Conservation (phyloP, 2,113 vertebrate genomes). For the Alces alces region DNA sequence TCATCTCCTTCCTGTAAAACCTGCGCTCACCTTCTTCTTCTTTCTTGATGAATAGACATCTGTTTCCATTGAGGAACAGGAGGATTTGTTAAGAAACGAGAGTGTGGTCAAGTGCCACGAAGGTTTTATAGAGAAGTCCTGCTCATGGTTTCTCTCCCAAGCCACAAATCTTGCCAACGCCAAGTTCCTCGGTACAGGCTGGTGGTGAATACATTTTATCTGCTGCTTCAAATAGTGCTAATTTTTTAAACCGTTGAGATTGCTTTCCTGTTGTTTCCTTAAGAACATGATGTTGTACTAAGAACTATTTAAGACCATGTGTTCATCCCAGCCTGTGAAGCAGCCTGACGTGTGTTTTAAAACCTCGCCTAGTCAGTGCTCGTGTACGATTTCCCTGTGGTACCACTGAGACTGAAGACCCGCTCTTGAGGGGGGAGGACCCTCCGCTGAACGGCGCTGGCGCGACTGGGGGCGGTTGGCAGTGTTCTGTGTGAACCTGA, state of each 20-base stretch:
- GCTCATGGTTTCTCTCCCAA: accelerated
- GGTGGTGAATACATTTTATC: accelerated
- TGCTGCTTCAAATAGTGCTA: background rate
- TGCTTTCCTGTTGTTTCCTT: background rate
- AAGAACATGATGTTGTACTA: background rate
- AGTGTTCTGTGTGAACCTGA: background rate
- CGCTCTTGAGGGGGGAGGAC: background rate
- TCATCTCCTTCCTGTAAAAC: background rate
- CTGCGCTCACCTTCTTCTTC: background rate
- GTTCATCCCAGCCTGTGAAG: background rate
- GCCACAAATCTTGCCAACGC: background rate
- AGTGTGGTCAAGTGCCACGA: accelerated
- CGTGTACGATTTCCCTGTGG: accelerated
- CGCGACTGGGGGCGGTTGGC: background rate
- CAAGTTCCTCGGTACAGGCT: accelerated
- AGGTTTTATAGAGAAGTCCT: accelerated
- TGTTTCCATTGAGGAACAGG: background rate
- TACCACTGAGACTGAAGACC: accelerated
- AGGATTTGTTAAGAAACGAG: background rate
- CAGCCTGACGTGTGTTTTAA: background rate
- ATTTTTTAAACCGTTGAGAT: background rate
- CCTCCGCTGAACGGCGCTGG: background rate
- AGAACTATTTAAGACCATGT: background rate
- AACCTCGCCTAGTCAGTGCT: background rate
- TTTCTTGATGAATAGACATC: background rate